These are phyloP conservation scores for Zaprionus vittiger DNA, from an alignment of 1,140 invertebrate species.

Conservation along the genomic window DNA sequence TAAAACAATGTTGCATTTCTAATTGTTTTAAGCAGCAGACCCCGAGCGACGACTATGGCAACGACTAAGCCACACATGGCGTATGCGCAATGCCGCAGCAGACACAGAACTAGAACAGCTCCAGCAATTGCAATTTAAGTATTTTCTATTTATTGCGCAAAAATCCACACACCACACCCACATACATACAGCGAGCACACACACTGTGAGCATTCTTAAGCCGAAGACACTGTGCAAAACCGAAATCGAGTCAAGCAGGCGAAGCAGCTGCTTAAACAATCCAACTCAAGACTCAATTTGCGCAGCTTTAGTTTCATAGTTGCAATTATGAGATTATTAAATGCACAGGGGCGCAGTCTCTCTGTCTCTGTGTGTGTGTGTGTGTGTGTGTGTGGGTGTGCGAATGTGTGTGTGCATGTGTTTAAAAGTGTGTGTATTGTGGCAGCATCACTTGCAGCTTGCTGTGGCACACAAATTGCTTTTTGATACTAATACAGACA, in stretches of 20 bases:
- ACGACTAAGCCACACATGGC: slow-evolving; percentile 50
- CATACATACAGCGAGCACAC: too few relatives aligned
- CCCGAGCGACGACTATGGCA: slow-evolving; percentile 22
- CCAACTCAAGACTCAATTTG: slow-evolving; percentile 52
- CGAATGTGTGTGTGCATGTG: not conserved
- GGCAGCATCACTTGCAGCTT: not conserved
- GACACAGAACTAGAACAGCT: slow-evolving; percentile 13
- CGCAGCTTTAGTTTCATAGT: slow-evolving; percentile 56
- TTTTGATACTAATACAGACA: slow-evolving; percentile 39
- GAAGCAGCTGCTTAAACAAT: slow-evolving; percentile 32
- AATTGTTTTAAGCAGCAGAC: slow-evolving; percentile 68
- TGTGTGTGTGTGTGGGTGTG: not conserved
- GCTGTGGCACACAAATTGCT: slow-evolving; percentile 31
- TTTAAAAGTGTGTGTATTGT: not conserved
- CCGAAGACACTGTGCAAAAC: not conserved
- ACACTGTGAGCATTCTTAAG: not conserved
- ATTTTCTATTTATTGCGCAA: slow-evolving; percentile 73
- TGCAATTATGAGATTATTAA: slow-evolving; percentile 72
- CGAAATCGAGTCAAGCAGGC: slow-evolving; percentile 6
- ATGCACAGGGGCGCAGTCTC: not conserved
- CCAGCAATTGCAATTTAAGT: slow-evolving; percentile 68
- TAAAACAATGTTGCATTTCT: slow-evolving; percentile 83
- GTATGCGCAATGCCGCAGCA: slow-evolving; percentile 48
- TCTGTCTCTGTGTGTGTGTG: not conserved
- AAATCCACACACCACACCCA: not conserved